A percentile compares a stretch with the other conserved stretches of the same genome.
These are phyloP conservation scores for Hypsibius dujardini DNA, from an alignment of 1,140 invertebrate species.

Conservation along the genomic window DNA sequence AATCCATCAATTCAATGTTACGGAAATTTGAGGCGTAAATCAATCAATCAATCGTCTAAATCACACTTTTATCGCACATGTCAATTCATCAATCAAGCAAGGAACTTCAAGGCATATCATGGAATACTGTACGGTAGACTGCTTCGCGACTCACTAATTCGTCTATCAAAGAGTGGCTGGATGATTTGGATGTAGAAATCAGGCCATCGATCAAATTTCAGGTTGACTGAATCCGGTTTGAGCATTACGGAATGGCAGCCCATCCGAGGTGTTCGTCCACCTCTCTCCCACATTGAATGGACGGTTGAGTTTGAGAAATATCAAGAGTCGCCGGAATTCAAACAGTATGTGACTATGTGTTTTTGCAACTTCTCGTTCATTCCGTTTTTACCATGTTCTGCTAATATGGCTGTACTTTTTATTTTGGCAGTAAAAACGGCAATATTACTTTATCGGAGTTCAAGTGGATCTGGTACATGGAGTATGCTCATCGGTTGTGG, in stretches of 20 bases:
- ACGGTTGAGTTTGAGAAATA: slow-evolving; percentile 74
- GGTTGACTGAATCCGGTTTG: slow-evolving; percentile 89
- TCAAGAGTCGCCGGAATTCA: slow-evolving; percentile 86
- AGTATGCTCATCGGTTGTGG: slow-evolving; percentile 89
- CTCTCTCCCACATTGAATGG: slow-evolving; percentile 63
- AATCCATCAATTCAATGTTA: not conserved
- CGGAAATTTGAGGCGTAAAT: not conserved
- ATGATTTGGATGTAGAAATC: no score
- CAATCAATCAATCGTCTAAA: no score
- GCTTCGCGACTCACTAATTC: no score
- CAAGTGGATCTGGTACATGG: slow-evolving; percentile 88
- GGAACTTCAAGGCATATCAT: no score
- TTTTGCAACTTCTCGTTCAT: not conserved
- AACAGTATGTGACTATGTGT: slow-evolving; percentile 54
- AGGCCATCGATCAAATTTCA: not conserved
- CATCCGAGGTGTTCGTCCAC: slow-evolving; percentile 68
- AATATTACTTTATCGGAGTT: slow-evolving; percentile 82
- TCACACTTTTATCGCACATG: no score
- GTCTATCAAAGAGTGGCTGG: no score
- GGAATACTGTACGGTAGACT: no score
- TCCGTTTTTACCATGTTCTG: not conserved
- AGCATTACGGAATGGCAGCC: slow-evolving; percentile 95
- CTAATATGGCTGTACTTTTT: slow-evolving; percentile 22
- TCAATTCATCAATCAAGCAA: no score
- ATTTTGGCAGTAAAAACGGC: slow-evolving; percentile 49